Conservation (phyloP, 2,797 vertebrate species). For the Labroides dimidiatus region DNA sequence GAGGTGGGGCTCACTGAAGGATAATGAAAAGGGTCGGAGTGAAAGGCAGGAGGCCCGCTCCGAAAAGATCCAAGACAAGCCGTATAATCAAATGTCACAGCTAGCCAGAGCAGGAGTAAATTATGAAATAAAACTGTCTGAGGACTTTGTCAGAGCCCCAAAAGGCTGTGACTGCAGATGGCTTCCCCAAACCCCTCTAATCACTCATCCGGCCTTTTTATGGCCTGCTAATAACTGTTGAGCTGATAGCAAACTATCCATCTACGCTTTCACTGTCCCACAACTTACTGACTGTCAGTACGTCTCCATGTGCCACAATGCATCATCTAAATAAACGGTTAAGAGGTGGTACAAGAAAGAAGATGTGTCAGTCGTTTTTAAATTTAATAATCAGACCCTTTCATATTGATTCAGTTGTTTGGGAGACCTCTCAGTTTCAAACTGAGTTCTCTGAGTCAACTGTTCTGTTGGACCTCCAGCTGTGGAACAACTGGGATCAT, state of each 20-base stretch:
- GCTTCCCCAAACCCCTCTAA: constrained; percentile 33
- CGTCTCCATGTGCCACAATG: too few relatives aligned
- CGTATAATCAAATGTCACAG: constrained; percentile 77
- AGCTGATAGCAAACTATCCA: constrained; percentile 5
- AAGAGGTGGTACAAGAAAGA: background rate
- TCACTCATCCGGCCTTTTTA: constrained; percentile 36
- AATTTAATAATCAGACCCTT: too few relatives aligned
- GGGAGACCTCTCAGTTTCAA: too few relatives aligned
- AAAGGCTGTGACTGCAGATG: constrained; percentile 59
- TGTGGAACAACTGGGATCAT: too few relatives aligned
- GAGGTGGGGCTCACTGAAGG: constrained; percentile 64
- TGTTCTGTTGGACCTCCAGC: too few relatives aligned
- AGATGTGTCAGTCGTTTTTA: background rate
- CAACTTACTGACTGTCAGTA: background rate
- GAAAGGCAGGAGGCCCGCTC: constrained; percentile 52
- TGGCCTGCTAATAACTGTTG: constrained; percentile 19
- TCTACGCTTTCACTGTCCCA: background rate
- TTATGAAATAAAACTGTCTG: constrained; percentile 76
- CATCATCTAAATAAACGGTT: background rate
- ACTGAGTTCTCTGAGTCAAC: too few relatives aligned
- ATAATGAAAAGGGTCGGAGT: constrained; percentile 52
- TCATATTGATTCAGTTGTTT: too few relatives aligned
- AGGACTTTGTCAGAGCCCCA: constrained; percentile 58
- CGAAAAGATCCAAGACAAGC: constrained; percentile 71
- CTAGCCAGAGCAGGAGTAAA: constrained; percentile 67